phyloP scores from a whole-genome alignment of 1,140 invertebrate genomes.

The Agraylea sexmaculata region DNA sequence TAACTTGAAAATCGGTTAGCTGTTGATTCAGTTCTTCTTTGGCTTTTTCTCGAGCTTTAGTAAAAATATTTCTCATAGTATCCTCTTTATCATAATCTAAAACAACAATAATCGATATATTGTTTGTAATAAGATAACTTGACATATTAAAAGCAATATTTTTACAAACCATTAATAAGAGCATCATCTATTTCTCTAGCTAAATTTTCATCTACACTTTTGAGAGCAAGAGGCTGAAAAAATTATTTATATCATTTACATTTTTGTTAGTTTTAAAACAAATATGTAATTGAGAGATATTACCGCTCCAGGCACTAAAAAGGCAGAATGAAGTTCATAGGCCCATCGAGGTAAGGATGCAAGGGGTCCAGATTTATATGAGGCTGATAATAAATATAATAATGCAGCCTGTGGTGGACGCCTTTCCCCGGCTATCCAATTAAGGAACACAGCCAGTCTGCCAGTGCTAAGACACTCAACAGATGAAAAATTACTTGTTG shows the following conservation, averaged over 20 bases:
- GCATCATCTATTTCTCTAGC: constrained; percentile 81
- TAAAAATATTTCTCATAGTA: constrained; percentile 75
- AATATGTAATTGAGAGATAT: too few species aligned
- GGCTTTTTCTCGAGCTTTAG: constrained; percentile 71
- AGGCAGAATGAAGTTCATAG: constrained; percentile 95
- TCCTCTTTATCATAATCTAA: constrained; percentile 78
- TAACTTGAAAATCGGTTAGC: constrained; percentile 73
- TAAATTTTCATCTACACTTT: constrained; percentile 74
- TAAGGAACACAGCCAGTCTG: constrained; percentile 33
- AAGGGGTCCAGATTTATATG: constrained; percentile 18
- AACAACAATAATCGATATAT: constrained; percentile 14
- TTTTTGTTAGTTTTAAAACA: constrained; percentile 27
- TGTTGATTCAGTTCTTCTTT: constrained; percentile 79
- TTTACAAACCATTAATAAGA: constrained; percentile 49
- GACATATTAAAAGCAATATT: neutral
- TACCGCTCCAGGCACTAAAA: constrained; percentile 76
- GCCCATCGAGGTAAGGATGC: constrained; percentile 80
- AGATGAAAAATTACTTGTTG: constrained; percentile 3
- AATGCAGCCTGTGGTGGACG: constrained; percentile 22
- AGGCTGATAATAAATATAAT: constrained; percentile 12
- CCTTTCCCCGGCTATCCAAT: constrained; percentile 34
- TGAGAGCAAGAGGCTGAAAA: constrained; percentile 68
- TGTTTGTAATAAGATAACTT: constrained; percentile 14
- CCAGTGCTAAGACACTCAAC: constrained; percentile 20
- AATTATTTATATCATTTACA: constrained; percentile 11